Conservation (phyloP, 1,140 invertebrate species). For the Ctenoplectra terminalis region DNA sequence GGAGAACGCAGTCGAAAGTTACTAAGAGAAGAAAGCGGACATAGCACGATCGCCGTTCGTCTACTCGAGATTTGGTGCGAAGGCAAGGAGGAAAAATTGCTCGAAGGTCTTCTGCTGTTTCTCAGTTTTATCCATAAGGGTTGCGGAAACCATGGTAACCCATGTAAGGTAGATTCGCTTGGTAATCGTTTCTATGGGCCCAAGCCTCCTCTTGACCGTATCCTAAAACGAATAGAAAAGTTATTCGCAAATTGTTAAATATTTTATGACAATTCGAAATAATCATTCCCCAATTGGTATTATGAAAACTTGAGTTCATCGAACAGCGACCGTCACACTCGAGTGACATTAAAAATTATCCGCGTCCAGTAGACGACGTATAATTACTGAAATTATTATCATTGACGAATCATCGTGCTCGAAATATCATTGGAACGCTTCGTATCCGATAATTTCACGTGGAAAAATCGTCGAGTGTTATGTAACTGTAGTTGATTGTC, state of each 20-base stretch:
- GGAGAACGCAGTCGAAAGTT: conserved; percentile 6
- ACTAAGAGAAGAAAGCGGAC: neutral
- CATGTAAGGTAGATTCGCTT: conserved; percentile 57
- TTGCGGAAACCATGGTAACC: conserved; percentile 66
- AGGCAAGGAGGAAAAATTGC: neutral
- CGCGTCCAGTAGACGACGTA: neutral
- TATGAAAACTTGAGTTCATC: no score
- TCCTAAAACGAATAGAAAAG: conserved; percentile 60
- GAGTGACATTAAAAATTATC: conserved; percentile 11
- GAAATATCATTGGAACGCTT: neutral
- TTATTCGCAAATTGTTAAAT: neutral
- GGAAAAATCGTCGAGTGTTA: neutral
- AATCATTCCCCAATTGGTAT: neutral
- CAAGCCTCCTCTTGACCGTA: conserved; percentile 79
- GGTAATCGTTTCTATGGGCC: conserved; percentile 77
- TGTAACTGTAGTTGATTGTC: conserved; percentile 28
- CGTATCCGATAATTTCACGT: neutral
- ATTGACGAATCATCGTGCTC: neutral
- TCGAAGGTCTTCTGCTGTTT: no score
- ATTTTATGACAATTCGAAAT: neutral
- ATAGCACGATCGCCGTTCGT: neutral
- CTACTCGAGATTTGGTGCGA: no score
- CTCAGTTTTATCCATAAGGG: conserved; percentile 54
- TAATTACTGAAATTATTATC: conserved; percentile 14
- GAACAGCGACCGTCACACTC: neutral